Evolutionary conservation across 2,797 vertebrate species (phyloP).

Genomic region (Euthynnus affinis): DNA sequence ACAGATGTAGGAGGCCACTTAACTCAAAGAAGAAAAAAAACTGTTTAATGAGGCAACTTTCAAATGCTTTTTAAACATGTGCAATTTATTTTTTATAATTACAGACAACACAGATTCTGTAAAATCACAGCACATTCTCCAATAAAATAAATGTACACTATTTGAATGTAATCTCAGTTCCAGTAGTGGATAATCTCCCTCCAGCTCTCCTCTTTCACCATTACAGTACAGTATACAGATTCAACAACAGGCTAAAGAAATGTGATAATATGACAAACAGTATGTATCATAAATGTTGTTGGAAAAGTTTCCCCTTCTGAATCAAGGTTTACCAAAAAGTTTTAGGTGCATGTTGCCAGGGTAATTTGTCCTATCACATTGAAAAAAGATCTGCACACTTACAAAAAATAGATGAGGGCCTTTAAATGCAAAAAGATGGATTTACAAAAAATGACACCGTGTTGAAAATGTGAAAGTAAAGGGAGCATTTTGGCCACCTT

Average conservation of each 20-base stretch:
- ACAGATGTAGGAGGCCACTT: slow-evolving; percentile 56
- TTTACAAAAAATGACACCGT: not conserved
- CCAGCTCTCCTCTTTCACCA: not conserved
- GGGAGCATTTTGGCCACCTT: not conserved
- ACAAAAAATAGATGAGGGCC: not conserved
- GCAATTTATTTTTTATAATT: not conserved
- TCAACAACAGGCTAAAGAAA: not conserved
- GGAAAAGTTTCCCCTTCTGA: not conserved
- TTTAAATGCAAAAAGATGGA: not conserved
- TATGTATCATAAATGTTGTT: not conserved
- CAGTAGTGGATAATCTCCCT: not conserved
- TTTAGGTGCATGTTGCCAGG: not conserved
- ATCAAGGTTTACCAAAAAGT: not conserved
- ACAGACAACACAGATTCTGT: not conserved
- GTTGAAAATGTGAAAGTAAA: too few species aligned
- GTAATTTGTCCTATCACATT: not conserved
- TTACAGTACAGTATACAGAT: too few species aligned
- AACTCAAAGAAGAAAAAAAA: slow-evolving; percentile 50
- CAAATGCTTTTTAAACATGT: slow-evolving; percentile 19
- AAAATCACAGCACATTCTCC: not conserved
- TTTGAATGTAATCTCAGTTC: not conserved
- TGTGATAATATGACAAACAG: not conserved
- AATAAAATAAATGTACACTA: not conserved
- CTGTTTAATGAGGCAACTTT: slow-evolving; percentile 29
- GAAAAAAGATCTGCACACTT: not conserved